phyloP scores from a whole-genome alignment of 2,797 vertebrate genomes.

The Pseudochromis fuscus region DNA sequence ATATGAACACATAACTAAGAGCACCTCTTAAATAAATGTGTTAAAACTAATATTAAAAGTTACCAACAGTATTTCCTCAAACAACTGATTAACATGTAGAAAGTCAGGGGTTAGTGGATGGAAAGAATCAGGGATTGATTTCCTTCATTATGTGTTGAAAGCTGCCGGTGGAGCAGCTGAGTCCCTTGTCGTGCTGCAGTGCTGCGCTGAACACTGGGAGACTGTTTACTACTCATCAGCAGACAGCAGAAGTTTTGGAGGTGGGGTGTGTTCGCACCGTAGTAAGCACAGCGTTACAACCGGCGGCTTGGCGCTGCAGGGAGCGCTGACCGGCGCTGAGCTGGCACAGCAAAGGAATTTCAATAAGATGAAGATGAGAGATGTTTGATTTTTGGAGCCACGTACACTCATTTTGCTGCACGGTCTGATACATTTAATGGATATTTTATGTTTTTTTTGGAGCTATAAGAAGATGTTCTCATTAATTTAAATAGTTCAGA shows the following conservation, averaged over 20 bases:
- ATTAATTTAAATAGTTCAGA: no score
- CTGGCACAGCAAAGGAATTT: neutral
- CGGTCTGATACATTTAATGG: neutral
- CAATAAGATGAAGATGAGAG: neutral
- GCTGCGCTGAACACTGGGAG: constrained; percentile 26
- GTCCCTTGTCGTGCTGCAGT: constrained; percentile 5
- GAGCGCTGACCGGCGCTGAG: constrained; percentile 11
- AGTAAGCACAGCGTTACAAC: constrained; percentile 26
- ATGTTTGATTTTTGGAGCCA: constrained; percentile 1
- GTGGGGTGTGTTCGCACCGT: constrained; percentile 29
- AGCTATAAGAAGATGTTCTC: neutral
- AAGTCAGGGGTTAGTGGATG: neutral
- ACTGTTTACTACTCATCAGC: constrained; percentile 50
- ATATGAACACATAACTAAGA: no score
- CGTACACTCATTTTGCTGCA: neutral
- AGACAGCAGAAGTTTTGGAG: constrained; percentile 46
- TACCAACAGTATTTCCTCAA: no score
- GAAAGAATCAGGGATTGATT: no score
- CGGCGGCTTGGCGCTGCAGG: constrained; percentile 25
- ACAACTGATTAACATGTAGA: no score
- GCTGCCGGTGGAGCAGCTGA: constrained; percentile 28
- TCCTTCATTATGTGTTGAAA: constrained; percentile 2
- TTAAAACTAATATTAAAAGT: no score
- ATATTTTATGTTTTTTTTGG: neutral
- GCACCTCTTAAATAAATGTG: no score